Evolutionary conservation across 2,797 vertebrate genomes (phyloP), one percentile per base, ranked within the genome.

Genomic region (Myiotriccus ornatus): DNA sequence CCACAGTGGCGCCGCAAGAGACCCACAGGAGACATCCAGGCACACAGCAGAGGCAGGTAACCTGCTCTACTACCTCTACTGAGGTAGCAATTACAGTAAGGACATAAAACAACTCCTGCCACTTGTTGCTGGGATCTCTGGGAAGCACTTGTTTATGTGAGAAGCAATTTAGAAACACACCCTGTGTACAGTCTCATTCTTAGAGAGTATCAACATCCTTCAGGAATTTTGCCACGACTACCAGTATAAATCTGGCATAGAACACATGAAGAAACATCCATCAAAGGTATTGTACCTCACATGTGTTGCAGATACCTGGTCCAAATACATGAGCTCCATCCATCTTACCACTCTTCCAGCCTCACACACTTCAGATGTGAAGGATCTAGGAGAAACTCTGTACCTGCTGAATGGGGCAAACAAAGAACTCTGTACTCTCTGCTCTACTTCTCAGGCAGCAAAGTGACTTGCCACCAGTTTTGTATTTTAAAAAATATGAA

Each of bases 271-370:
- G 74, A 80, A 77, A 28, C 7, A 25, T 84, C 43, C 44, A 55
- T 8, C 35, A 65, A 39, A 69, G n/a, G 7, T 52, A 85, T 46
- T 23, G 17, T 46, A 71, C 23, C 34, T 21, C 10, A 4, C 27
- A 55, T 0, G 0, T 37, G 43, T 9, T 73, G 37, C 47, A 88
- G 62, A 68, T 2, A 2, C 20, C 39, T 65, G 43, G 12, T 44
- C 57, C 67, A 65, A 69, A 68, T 11, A 79, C 28, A 62, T 17
- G 28, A 76, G 14, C 23, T 79, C 39, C 32, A 49, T 43, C 18
- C 20, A 23, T 21, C 34, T 34, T 28, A 60, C 13, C n/a, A 22
- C 24, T 74, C 56, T 82, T 73, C 39, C 59, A 84, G 7, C 8
- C 13, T 57, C 64, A 77, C 21, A 34, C 27, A 78, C 6, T 44